Evolutionary conservation across 2,888 invertebrate genomes (phyloP).

Genomic region (Leptinotarsa juncta): DNA sequence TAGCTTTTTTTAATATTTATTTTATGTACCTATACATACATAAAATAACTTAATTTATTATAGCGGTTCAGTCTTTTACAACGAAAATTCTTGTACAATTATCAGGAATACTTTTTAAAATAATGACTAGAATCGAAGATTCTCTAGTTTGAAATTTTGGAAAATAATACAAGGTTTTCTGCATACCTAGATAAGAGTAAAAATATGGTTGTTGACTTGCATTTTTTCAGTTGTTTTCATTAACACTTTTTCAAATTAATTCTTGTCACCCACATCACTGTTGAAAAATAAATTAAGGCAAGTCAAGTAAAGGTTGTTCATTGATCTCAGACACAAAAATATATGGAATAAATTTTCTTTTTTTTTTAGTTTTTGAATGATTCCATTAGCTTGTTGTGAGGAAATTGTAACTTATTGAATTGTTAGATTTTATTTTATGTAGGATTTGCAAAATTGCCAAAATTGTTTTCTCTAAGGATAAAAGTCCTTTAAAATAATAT

Average conservation of each 20-base stretch:
- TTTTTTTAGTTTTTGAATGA: background rate
- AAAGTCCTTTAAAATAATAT: background rate
- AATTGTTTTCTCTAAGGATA: background rate
- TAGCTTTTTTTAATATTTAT: conserved; percentile 2
- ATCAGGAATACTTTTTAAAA: background rate
- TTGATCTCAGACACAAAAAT: background rate
- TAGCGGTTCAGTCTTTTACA: conserved; percentile 6
- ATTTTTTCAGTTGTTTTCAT: background rate
- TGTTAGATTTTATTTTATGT: background rate
- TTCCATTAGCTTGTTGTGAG: background rate
- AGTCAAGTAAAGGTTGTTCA: background rate
- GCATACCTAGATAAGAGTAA: background rate
- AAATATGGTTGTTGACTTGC: background rate
- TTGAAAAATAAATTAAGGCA: too few relatives aligned
- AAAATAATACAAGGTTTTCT: background rate
- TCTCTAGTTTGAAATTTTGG: background rate
- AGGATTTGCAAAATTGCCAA: background rate
- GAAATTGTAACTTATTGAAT: background rate
- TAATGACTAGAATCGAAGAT: conserved; percentile 11
- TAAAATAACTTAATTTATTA: background rate
- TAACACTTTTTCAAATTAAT: too few relatives aligned
- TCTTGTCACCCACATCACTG: too few relatives aligned
- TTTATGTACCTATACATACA: conserved; percentile 21
- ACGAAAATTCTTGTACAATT: background rate
- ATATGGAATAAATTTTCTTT: background rate